A percentile compares a stretch with the other conserved stretches of the same genome.
Evolutionary conservation across 2,797 vertebrate genomes (phyloP).

Genomic region (Helarctos malayanus): DNA sequence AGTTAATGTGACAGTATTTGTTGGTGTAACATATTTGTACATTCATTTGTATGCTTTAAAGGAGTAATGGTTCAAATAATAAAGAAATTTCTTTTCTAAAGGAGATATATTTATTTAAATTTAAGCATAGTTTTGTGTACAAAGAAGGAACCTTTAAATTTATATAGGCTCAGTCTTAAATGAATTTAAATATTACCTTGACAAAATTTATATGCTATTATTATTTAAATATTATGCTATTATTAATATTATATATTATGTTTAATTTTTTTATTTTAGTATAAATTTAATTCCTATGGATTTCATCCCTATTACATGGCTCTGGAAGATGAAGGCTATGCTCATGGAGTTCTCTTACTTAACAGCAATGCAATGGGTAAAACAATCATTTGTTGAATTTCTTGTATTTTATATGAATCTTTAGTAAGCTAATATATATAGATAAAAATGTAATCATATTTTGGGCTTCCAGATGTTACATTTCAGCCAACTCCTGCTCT

Average conservation of each 20-base stretch:
- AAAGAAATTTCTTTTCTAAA: background rate
- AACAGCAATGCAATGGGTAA: slow-evolving; percentile 99
- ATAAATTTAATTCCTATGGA: slow-evolving; percentile 95
- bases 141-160: background rate
- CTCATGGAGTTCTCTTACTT: slow-evolving; percentile 95
- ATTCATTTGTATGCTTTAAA: background rate
- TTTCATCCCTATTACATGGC: slow-evolving; percentile 97
- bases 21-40: background rate
- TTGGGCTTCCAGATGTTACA: slow-evolving; percentile 92
- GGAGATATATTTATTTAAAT: background rate
- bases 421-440: background rate
- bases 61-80: background rate
- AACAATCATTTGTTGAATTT: slow-evolving; percentile 8
- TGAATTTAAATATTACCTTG: background rate
- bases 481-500: slow-evolving; percentile 95
- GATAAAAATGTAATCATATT: background rate
- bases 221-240: background rate
- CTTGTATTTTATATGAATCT: background rate
- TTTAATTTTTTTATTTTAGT: slow-evolving; percentile 87
- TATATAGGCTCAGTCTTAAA: background rate
- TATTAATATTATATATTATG: background rate
- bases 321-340: slow-evolving; percentile 92
- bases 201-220: background rate
- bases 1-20: background rate
- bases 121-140: background rate